Evolutionary conservation across 37 sponge, comb jelly and placozoan genomes (phyloP), one percentile per base, ranked within the genome.

Genomic region (Beroe forskalii): DNA sequence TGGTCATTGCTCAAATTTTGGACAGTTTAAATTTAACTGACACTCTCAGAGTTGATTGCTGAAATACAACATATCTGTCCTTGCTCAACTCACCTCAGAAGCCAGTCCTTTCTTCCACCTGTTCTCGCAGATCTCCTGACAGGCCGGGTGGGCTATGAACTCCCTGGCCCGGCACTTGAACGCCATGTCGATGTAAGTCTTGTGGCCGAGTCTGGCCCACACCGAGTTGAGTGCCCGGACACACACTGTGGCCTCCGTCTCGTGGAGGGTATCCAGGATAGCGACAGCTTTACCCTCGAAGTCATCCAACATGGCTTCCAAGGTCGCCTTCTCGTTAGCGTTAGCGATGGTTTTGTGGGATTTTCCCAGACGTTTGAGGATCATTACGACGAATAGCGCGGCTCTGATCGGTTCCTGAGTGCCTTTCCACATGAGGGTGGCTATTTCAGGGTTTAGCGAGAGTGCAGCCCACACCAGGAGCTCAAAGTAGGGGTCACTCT

Each of bases 121-220:
- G 17, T 27, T 41, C 28, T 80, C 86, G 1, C 40, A 38, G 12
- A 80, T 35, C 86, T 80, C 86, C 48, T 80, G 86, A 38, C 86
- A 80, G 9, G 86, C 86, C n/a, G 86, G 86, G 86, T 80, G 86
- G 27, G 86, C 86, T 44, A 80, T 38, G 42, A 80, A 80, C 8
- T 80, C 86, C 48, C 40, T 17, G n/a, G 86, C 86, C n/a, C 35
- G 37, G 24, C 55, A 41, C 31, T n/a, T 23, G 55, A 35, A 80
- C 24, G 86, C 86, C 86, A 80, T 41, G 48, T 80, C 86, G 42
- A 80, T 80, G 86, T 80, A 80, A 23, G 55, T 80, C 55, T 33
- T 41, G 86, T 39, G 2, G 20, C 35, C 48, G 0, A 44, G 30
- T 48, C 86, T 80, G 1, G 12, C 86, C 86, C 86, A 80, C 8